Conservation (phyloP, 2,797 vertebrate genomes). For the Pyrrhura leucotis region DNA sequence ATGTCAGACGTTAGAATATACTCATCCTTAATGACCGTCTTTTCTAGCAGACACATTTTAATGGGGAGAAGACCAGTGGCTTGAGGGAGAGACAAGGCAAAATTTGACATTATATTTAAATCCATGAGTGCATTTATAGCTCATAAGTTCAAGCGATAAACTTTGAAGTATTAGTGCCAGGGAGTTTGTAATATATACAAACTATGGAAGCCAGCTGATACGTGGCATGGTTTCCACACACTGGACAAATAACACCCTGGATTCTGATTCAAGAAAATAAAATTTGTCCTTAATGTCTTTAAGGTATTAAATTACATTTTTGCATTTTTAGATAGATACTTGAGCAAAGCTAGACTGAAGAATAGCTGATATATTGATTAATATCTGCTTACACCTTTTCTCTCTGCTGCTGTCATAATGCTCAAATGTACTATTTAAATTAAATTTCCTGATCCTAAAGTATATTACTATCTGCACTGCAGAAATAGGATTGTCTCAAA, state of each 20-base stretch:
- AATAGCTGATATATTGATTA: neutral
- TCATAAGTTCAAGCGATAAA: neutral
- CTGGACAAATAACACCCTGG: neutral
- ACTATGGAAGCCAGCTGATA: neutral
- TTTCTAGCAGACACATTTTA: neutral
- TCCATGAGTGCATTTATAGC: neutral
- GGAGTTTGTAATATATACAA: neutral
- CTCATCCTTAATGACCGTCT: neutral
- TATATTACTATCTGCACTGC: neutral
- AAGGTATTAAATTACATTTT: neutral
- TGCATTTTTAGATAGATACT: neutral
- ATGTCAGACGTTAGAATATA: rapidly evolving
- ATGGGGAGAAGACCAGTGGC: neutral
- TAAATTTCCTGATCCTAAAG: constrained; percentile 25
- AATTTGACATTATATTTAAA: neutral
- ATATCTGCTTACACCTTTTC: neutral
- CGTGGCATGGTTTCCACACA: neutral
- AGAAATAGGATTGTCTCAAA: neutral
- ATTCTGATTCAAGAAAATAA: neutral
- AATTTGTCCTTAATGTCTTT: neutral
- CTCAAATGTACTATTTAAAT: constrained; percentile 24
- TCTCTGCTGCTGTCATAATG: neutral
- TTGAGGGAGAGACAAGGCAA: neutral
- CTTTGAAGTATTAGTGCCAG: neutral
- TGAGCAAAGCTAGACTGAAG: neutral